phyloP scores from a whole-genome alignment of 2,888 invertebrate genomes.

The Xestia rhomboidea region DNA sequence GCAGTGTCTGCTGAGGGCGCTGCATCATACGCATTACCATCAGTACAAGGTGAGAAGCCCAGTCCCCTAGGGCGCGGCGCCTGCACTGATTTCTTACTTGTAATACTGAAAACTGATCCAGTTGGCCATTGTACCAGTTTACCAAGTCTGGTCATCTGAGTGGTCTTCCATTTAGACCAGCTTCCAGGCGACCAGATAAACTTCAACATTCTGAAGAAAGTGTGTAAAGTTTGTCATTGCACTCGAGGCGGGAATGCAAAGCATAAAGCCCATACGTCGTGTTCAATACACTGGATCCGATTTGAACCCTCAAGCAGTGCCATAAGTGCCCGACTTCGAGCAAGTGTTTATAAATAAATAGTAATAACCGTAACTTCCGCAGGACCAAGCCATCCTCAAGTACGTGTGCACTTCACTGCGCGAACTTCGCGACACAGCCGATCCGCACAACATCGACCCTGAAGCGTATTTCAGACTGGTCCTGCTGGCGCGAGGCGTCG shows the following conservation, averaged over 20 bases:
- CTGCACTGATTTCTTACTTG: too few species aligned
- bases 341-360: neutral
- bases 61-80: too few species aligned
- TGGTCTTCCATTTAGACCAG: too few species aligned
- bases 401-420: constrained; percentile 93
- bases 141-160: too few species aligned
- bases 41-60: constrained; percentile 93
- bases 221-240: neutral
- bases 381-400: constrained; percentile 95
- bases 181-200: too few species aligned
- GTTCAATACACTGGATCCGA: neutral
- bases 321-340: neutral
- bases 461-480: constrained; percentile 97
- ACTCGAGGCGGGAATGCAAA: neutral
- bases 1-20: constrained; percentile 95
- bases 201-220: neutral
- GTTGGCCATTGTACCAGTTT: too few species aligned
- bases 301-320: neutral
- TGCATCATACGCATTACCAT: constrained; percentile 93
- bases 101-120: too few species aligned
- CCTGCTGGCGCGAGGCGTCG: constrained; percentile 95
- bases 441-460: constrained; percentile 94
- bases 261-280: neutral
- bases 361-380: neutral
- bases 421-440: constrained; percentile 91